phyloP scores from a whole-genome alignment of 2,113 vertebrate species.

The Pachyramphus minor region DNA sequence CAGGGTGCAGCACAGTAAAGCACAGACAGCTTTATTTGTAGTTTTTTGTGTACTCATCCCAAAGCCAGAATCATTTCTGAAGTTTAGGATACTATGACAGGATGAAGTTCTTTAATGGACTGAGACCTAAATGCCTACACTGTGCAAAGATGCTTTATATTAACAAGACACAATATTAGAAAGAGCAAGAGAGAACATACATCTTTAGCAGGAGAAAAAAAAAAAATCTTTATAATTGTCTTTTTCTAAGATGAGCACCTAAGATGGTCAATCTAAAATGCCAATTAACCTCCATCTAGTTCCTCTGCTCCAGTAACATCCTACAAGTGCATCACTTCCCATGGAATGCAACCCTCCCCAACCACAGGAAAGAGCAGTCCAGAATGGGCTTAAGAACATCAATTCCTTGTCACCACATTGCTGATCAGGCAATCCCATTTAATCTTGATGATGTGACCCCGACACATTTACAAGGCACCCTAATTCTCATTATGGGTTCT shows the following conservation, averaged over 20 bases:
- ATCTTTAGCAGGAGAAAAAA: not conserved
- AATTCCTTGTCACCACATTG: not conserved
- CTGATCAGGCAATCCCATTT: not conserved
- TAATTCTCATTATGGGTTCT: not conserved
- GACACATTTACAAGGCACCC: not conserved
- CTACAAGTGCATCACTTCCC: not conserved
- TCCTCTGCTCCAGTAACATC: not conserved
- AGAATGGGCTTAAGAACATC: not conserved
- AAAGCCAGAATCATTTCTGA: not conserved
- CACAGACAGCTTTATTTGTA: not conserved
- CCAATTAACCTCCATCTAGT: not conserved
- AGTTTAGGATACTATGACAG: not conserved
- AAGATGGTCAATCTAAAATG: not conserved
- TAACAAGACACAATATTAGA: not conserved
- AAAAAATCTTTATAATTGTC: not conserved
- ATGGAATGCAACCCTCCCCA: not conserved
- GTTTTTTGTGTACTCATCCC: not conserved
- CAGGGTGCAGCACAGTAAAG: not conserved
- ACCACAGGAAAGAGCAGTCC: not conserved
- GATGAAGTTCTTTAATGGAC: not conserved
- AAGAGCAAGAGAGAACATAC: not conserved
- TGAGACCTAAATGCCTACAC: not conserved
- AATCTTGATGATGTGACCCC: not conserved
- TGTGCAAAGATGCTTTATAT: not conserved
- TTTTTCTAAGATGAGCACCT: not conserved